These are phyloP conservation scores for Deroplatys truncata DNA, from an alignment of 2,888 invertebrate species.

Conservation along the genomic window DNA sequence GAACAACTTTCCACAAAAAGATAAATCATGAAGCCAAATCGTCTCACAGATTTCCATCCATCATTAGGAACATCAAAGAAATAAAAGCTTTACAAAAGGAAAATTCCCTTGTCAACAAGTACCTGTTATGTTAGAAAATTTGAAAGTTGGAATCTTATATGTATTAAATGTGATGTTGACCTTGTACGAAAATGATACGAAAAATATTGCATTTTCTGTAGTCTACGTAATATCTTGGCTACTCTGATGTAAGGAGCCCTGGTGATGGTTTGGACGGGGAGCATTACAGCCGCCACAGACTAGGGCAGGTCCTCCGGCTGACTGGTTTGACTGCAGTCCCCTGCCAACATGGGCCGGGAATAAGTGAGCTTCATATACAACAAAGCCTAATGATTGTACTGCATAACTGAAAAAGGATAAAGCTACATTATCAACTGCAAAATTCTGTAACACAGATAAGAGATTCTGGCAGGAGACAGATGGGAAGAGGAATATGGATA, in stretches of 20 bases:
- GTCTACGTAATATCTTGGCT: background rate
- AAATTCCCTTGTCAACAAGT: background rate
- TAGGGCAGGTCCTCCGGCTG: constrained; percentile 17
- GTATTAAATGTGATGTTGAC: background rate
- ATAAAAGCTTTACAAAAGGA: background rate
- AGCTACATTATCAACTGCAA: no score
- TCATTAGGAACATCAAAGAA: constrained; percentile 5
- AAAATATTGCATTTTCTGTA: constrained; percentile 12
- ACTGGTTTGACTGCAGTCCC: constrained; percentile 25
- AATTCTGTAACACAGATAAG: no score
- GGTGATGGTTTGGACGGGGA: constrained; percentile 7
- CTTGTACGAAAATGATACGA: constrained; percentile 6
- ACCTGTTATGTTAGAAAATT: background rate
- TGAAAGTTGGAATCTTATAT: background rate
- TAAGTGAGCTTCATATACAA: constrained; percentile 30
- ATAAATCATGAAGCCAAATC: background rate
- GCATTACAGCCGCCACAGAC: constrained; percentile 11
- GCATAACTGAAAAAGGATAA: background rate
- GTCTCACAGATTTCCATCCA: constrained; percentile 2
- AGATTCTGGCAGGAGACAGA: no score
- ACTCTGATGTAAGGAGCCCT: background rate
- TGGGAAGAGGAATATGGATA: no score
- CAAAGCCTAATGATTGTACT: constrained; percentile 33
- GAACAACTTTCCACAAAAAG: background rate
- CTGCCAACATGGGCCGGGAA: constrained; percentile 26